These are phyloP conservation scores for Scytalopus superciliaris DNA, from an alignment of 2,113 vertebrate species.

Conservation along the genomic window DNA sequence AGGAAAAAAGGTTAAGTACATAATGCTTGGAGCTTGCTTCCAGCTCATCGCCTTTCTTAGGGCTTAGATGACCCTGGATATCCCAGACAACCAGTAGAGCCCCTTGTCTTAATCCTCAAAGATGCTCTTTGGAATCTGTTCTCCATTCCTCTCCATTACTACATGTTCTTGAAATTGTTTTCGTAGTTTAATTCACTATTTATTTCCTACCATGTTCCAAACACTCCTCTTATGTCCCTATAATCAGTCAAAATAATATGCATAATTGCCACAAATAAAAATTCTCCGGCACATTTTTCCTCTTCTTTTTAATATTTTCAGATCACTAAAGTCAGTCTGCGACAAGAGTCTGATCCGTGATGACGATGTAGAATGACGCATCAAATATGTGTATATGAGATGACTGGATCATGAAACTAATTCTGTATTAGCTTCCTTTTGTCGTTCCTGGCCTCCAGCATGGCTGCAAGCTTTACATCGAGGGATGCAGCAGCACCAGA, in stretches of 20 bases:
- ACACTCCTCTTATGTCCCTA: not conserved
- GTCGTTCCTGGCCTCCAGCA: not conserved
- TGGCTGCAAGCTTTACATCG: not conserved
- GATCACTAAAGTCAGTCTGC: not conserved
- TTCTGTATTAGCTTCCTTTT: not conserved
- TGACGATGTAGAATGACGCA: not conserved
- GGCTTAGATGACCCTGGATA: constrained; percentile 30
- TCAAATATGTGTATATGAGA: not conserved
- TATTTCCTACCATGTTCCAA: not conserved
- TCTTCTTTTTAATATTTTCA: not conserved
- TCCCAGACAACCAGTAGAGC: not conserved
- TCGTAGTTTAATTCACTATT: not conserved
- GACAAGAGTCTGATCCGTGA: not conserved
- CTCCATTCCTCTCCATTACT: not conserved
- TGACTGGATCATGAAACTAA: not conserved
- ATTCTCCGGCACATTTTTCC: not conserved
- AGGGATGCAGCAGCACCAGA: not conserved
- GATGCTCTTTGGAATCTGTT: not conserved
- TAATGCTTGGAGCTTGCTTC: constrained; percentile 24
- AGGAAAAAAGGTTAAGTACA: constrained; percentile 47
- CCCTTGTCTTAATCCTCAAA: not conserved
- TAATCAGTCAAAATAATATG: not conserved
- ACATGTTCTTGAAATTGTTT: not conserved
- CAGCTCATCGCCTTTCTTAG: constrained; percentile 33
- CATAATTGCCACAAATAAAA: not conserved